Percentiles rank a stretch among this genome's conserved stretches.
These are phyloP conservation scores for Neria commutata DNA, from an alignment of 2,888 invertebrate genomes.

Conservation along the genomic window DNA sequence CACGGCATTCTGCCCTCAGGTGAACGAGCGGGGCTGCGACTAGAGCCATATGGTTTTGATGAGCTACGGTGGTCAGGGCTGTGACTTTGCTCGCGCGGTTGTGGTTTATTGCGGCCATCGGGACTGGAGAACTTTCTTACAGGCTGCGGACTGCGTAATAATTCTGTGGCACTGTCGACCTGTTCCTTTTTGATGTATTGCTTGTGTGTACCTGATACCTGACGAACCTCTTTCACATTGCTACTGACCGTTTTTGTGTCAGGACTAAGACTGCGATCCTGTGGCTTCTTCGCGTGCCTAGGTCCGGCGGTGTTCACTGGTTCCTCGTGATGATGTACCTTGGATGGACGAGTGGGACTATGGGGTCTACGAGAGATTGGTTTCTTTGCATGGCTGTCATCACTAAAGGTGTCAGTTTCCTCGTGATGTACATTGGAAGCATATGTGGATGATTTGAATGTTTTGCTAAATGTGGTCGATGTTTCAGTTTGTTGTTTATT, in stretches of 20 bases:
- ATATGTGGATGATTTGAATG: constrained; percentile 24
- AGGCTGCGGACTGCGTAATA: constrained; percentile 6
- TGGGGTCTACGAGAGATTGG: constrained; percentile 8
- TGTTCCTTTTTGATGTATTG: constrained; percentile 29
- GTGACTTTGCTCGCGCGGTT: too few relatives aligned
- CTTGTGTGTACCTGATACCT: constrained; percentile 10
- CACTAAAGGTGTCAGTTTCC: constrained; percentile 28
- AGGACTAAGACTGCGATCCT: constrained; percentile 36
- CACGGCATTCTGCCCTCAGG: too few relatives aligned
- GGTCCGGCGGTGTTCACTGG: neutral
- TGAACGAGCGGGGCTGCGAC: too few relatives aligned
- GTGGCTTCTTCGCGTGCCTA: neutral
- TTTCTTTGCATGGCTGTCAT: neutral
- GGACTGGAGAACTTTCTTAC: too few relatives aligned
- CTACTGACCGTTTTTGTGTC: constrained; percentile 23
- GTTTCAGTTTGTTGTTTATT: constrained; percentile 46
- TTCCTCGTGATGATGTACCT: neutral
- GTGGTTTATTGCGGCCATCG: too few relatives aligned
- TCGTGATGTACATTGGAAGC: constrained; percentile 25
- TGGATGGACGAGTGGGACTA: constrained; percentile 14
- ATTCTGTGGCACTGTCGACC: constrained; percentile 27
- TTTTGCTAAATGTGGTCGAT: constrained; percentile 25
- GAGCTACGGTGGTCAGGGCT: too few relatives aligned
- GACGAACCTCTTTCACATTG: constrained; percentile 25
- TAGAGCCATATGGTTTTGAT: too few relatives aligned